Evolutionary conservation across 1,140 invertebrate genomes (phyloP).

Genomic region (Ceratoteleas bidentatus): DNA sequence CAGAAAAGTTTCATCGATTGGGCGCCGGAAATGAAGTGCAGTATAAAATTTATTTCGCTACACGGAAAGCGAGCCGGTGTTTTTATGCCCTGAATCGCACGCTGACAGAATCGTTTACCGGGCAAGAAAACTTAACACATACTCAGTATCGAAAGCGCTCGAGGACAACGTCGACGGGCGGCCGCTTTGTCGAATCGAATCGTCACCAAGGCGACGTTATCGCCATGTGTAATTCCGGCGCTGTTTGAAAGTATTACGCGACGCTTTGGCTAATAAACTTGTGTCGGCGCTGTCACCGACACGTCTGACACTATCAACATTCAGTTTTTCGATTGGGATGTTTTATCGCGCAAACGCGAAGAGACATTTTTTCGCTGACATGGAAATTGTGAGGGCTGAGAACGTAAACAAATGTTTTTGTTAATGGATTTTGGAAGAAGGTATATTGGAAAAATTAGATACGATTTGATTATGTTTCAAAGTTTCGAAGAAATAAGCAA

Average conservation of each 20-base stretch:
- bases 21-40: slow-evolving; percentile 23
- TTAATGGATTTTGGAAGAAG: too few relatives aligned
- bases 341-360: background rate
- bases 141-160: slow-evolving; percentile 33
- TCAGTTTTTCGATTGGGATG: background rate
- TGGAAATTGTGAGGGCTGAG: too few relatives aligned
- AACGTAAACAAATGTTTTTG: too few relatives aligned
- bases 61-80: slow-evolving; percentile 3
- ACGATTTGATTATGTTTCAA: too few relatives aligned
- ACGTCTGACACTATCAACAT: slow-evolving; percentile 16
- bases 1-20: slow-evolving; percentile 10
- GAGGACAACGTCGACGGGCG: slow-evolving; percentile 12
- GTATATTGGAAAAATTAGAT: too few relatives aligned
- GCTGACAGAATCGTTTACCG: slow-evolving; percentile 41
- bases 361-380: slow-evolving; percentile 5
- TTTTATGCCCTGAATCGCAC: slow-evolving; percentile 26
- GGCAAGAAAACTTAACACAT: slow-evolving; percentile 39
- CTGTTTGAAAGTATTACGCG: slow-evolving; percentile 33
- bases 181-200: slow-evolving; percentile 29
- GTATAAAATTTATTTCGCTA: slow-evolving; percentile 30
- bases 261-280: slow-evolving; percentile 33
- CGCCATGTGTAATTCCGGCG: slow-evolving; percentile 22
- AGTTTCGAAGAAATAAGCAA: too few relatives aligned
- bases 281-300: slow-evolving; percentile 22
- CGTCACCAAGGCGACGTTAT: slow-evolving; percentile 37